Base-by-base conservation (phyloP, 2,888 invertebrate genomes). In the Amblyjoppa proteus region DNA sequence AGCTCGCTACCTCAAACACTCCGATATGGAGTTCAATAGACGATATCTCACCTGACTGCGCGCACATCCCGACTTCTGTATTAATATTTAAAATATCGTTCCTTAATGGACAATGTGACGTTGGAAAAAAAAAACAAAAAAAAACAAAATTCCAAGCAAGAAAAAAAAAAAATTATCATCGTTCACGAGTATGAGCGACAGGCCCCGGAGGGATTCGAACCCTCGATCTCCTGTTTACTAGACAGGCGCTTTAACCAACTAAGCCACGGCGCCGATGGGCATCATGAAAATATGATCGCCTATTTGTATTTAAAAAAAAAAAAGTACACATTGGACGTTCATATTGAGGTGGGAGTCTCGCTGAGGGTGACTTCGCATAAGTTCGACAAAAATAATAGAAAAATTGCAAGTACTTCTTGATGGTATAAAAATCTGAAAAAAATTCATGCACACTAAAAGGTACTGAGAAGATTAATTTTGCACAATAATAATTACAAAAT, bases 161-260 rank as follows among this genome's bases (percentile, higher is more conserved):
- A 41, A 25, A 41, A n/a, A 45, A 45, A 56, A 61, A 41, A 75
- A 75, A 28, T 41, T 38, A 28, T 20, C 7, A 64, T 64, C 75
- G 41, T 11, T 64, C 49, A 16, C 1, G 49, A 34, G 0, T 11
- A 68, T 68, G 49, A 61, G 58, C 45, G 74, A 74, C 31, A 95
- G 95, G 95, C 95, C 94, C 95, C 95, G 95, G 95, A 94, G 95
- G 94, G 95, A 95, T 95, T 96, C 95, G 95, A 96, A 96, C 96
- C 95, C 96, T 94, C 95, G 96, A 96, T 96, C 96, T 96, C 96
- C 96, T 96, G 96, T 96, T 96, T 96, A 96, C 96, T 96, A 96
- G 95, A 95, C 96, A 96, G 95, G 95, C 95, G 96, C 96, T 96
- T 95, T 96, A 96, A 97, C 96, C 97, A 97, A 97, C 97, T 97